A percentile compares a stretch with the other conserved stretches of the same genome.
Conservation (phyloP, 1,140 invertebrate species). For the Anastatus disparis region DNA sequence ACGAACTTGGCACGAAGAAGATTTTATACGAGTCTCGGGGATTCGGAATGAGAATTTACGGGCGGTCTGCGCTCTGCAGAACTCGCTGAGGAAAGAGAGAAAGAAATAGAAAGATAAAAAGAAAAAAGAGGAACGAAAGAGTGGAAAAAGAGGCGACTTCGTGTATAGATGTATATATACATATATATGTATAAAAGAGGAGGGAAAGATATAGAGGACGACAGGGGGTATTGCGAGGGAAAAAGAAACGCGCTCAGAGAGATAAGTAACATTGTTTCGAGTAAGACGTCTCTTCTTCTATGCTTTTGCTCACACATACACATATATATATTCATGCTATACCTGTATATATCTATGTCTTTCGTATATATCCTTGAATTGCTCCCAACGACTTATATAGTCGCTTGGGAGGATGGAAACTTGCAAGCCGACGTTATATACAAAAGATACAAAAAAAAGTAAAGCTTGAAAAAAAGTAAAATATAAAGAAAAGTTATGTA, state of each 20-base stretch:
- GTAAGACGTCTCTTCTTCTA: constrained; percentile 62
- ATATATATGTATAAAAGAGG: too few species aligned
- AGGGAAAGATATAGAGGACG: neutral
- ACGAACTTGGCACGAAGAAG: constrained; percentile 41
- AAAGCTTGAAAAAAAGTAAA: too few species aligned
- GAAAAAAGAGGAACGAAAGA: too few species aligned
- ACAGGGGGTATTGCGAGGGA: neutral
- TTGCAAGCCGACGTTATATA: too few species aligned
- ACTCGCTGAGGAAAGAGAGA: constrained; percentile 34
- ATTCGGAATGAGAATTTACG: constrained; percentile 68
- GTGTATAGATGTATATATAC: too few species aligned
- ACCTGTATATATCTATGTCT: too few species aligned
- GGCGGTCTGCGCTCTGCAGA: constrained; percentile 52
- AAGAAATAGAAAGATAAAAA: constrained; percentile 12
- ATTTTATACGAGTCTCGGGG: constrained; percentile 66
- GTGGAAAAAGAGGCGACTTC: too few species aligned
- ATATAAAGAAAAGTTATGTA: too few species aligned
- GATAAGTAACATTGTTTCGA: constrained; percentile 65
- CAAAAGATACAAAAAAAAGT: too few species aligned
- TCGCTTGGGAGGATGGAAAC: too few species aligned
- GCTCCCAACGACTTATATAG: too few species aligned
- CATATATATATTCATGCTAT: neutral
- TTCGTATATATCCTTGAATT: neutral
- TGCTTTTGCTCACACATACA: neutral
- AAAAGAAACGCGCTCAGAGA: neutral